Base-by-base conservation (phyloP, 2,113 vertebrate species). In the Mus spicilegus region DNA sequence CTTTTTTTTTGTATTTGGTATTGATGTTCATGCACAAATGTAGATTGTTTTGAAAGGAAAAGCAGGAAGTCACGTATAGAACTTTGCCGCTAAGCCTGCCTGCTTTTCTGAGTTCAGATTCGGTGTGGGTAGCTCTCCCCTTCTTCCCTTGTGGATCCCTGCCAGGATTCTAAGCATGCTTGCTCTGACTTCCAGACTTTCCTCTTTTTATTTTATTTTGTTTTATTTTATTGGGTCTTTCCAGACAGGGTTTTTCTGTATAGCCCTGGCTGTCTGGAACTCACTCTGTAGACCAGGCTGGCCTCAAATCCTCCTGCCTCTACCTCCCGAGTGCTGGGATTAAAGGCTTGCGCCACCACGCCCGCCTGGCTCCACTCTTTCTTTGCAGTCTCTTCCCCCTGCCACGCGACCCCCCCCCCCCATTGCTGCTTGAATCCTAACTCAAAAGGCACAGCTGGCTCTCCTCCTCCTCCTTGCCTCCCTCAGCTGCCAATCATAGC, bases 11-110 rank as follows among this genome's bases (percentile, higher is more conserved):
- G 42, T 93, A 3, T 2, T 92, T 33, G 9, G 19, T 91, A n/a
- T 8, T 91, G 36, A 28, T 73, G 73, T 97, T 82, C 56, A 63
- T 72, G 39, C 72, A 63, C 84, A 93, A 97, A 95, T 80, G 8
- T 8, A 78, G 61, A 14, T 3, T 49, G 67, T 26, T 85, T 33
- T 17, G 22, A 33, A 85, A 85, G 82, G 61, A 85, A 65, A 49
- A 61, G 17, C 39, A 19, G 58, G 39, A 46, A 33, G 39, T 67
- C 28, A 26, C 61, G 33, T 49, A 46, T 0, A 46, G 39, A 86
- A 36, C 82, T 10, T 85, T 30, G 33, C 9, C 12, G 8, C 61
- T 33, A 12, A 33, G 61, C 39, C n/a, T 17, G n/a, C 22, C n/a
- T 17, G 24, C 13, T 16, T 63, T 84, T 65, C 58, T 49, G 9